Evolutionary conservation across 2,888 invertebrate genomes (phyloP), one percentile per base, ranked within the genome.

Genomic region (Tipula confusa): DNA sequence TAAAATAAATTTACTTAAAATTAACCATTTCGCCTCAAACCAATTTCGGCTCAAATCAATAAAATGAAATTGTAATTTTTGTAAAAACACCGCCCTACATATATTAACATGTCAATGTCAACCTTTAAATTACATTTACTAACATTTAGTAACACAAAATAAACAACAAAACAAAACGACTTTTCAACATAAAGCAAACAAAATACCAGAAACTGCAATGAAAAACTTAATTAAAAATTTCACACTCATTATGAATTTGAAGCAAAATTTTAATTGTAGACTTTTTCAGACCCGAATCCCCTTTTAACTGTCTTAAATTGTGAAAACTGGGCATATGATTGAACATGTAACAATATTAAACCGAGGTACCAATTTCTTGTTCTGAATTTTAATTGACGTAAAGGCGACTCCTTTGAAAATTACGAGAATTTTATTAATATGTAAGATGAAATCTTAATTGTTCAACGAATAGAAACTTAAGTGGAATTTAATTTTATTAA

Each of bases 181-280:
- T 9, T 64, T 64, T 64, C 64, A 64, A 64, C 64, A 24, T 9
- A 64, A 3, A 18, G 24, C 5, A n/a, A n/a, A 24, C 1, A 64
- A 9, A 24, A 24, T n/a, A 24, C 4, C 64, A 64, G 9, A 64
- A 64, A 64, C 24, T 64, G 64, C 64, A 64, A 64, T 64, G n/a
- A 64, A 64, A 64, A 64, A 24, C 24, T 64, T 43, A 64, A 24
- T 64, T 64, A 64, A 64, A 64, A 24, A 64, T 64, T 64, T 64
- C 64, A 64, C 64, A 64, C 64, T 64, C 64, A 64, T 64, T 64
- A 64, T n/a, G n/a, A n/a, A n/a, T n/a, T n/a, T n/a, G n/a, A n/a
- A n/a, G n/a, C n/a, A n/a, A n/a, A n/a, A n/a, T n/a, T n/a, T n/a
- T n/a, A n/a, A n/a, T n/a, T n/a, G n/a, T n/a, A n/a, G n/a, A n/a